Base-by-base conservation (phyloP, 1,140 invertebrate species). In the Dysdera silvatica region DNA sequence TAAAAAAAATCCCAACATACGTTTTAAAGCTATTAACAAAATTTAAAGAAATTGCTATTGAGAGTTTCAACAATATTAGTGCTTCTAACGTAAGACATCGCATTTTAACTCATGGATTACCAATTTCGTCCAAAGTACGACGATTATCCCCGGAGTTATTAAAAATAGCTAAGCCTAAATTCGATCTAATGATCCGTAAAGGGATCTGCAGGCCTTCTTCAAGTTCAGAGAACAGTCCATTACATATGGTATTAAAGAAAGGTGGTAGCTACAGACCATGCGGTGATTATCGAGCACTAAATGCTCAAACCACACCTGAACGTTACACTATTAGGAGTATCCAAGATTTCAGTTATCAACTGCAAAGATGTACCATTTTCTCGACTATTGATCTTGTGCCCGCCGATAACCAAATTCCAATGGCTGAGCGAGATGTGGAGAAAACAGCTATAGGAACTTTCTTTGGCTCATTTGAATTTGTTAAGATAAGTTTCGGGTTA, bases 181-280 rank as follows among this genome's bases (percentile, higher is more conserved):
- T 32, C 16, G 61, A 35, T 26, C 64, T 29, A 72, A 73, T 48
- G 69, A 45, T 37, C 54, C 65, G 47, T n/a, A 43, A 49, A 10
- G 76, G 75, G 10, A 73, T 75, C 12, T 70, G 71, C 29, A 60
- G 71, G 14, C 73, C 68, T 0, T 76, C 75, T 0, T 72, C 71
- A 18, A 72, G 70, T 51, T 48, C 74, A 23, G 81, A 77, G 76
- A 68, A 77, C 16, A 76, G 14, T 53, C 71, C 72, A 12, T 33
- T 71, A 14, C 67, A 70, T 32, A 37, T 73, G 18, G 59, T 71
- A 1, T 18, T 56, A 0, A 73, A 73, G 53, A 62, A 55, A 29
- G 32, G 40, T 45, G 68, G 63, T 7, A 28, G 54, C 16, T 67
- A 45, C 28, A 23, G 70, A 2, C 62, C 63, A 14, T 60, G 55